A percentile compares a stretch with the other conserved stretches of the same genome.
Conservation (phyloP, 2,888 invertebrate genomes). For the Heliconius ismenius region DNA sequence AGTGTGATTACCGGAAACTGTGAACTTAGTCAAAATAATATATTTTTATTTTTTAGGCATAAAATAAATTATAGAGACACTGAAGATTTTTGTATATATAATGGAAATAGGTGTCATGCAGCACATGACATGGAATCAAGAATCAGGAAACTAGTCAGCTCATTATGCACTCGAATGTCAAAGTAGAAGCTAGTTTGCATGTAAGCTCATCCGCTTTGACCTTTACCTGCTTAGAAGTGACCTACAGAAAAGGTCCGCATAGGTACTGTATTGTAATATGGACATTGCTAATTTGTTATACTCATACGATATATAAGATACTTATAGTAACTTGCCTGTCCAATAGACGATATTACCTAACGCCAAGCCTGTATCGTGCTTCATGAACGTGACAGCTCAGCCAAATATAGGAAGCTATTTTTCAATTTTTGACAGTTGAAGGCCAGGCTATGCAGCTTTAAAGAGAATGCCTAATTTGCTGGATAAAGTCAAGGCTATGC, state of each 20-base stretch:
- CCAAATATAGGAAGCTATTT: slow-evolving; percentile 34
- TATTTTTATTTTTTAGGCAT: not conserved
- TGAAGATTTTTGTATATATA: not conserved
- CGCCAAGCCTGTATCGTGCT: slow-evolving; percentile 13
- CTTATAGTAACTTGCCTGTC: not conserved
- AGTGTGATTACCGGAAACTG: too few relatives aligned
- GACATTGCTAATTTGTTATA: not conserved
- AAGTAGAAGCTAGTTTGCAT: slow-evolving; percentile 19
- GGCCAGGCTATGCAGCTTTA: slow-evolving; percentile 41
- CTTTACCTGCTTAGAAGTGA: slow-evolving; percentile 26
- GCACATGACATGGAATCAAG: not conserved
- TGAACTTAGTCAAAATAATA: too few relatives aligned
- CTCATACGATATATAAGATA: not conserved
- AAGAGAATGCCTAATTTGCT: slow-evolving; percentile 40
- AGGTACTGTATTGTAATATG: slow-evolving; percentile 13
- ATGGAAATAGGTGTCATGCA: not conserved
- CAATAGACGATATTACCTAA: slow-evolving; percentile 11
- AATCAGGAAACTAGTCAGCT: slow-evolving; percentile 20
- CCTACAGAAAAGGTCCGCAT: slow-evolving; percentile 22
- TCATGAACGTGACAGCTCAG: slow-evolving; percentile 24
- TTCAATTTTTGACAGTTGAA: slow-evolving; percentile 40
- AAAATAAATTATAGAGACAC: not conserved
- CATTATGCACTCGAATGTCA: slow-evolving; percentile 25
- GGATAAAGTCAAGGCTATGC: slow-evolving; percentile 37
- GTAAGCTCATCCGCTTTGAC: slow-evolving; percentile 26